Evolutionary conservation across 2,797 vertebrate genomes (phyloP).

Genomic region (Perodicticus potto): DNA sequence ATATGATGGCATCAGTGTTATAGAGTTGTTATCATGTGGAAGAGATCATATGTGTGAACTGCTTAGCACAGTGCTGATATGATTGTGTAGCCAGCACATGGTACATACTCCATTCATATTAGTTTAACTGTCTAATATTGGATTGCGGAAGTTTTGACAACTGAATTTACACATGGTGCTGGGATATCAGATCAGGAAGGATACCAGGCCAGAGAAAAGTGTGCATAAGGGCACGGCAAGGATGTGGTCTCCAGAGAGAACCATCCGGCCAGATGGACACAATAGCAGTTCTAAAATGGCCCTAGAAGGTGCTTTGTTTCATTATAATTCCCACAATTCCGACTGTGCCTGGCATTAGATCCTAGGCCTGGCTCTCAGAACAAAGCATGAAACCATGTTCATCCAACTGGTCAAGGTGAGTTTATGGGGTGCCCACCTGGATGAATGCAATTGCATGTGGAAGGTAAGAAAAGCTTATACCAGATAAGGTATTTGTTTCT

Average conservation of each 20-base stretch:
- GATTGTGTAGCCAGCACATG: too few relatives aligned
- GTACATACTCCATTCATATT: background rate
- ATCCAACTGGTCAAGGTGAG: background rate
- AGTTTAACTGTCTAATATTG: background rate
- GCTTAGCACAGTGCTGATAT: background rate
- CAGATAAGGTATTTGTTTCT: background rate
- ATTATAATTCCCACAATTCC: background rate
- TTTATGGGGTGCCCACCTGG: background rate
- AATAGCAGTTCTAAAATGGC: background rate
- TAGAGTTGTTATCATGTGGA: background rate
- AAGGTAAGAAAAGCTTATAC: background rate
- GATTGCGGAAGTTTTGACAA: background rate
- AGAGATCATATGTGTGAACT: background rate
- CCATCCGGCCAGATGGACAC: background rate
- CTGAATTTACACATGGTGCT: background rate
- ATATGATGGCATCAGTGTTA: rapidly evolving
- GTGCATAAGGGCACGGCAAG: background rate
- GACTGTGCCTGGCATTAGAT: background rate
- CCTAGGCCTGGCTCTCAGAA: background rate
- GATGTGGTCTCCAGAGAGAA: background rate
- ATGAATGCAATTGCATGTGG: background rate
- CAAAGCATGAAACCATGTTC: background rate
- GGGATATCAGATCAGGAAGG: background rate
- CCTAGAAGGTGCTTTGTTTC: background rate
- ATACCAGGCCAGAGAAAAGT: background rate